Base-by-base conservation (phyloP, 1,140 invertebrate genomes). In the Campoletis sonorensis region DNA sequence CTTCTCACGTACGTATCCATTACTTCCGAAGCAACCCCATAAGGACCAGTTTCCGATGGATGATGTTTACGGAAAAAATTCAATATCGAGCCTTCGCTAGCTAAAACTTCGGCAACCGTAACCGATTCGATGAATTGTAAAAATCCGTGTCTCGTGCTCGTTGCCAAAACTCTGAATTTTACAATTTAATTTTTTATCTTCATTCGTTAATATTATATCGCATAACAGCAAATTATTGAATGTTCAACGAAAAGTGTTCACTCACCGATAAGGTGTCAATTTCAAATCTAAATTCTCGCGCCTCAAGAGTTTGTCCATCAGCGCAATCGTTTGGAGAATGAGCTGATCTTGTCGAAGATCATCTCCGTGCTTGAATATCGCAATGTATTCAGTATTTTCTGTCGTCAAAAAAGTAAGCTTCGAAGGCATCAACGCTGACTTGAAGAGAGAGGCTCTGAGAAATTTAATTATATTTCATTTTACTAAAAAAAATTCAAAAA, bases 261-360 rank as follows among this genome's bases (percentile, higher is more conserved):
- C 68, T 80, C 85, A 95, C 91, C 97, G 95, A 87, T 99, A 99
- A 0, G 98, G 98, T 0, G 98, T 99, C 80, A 99, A 88, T 89
- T 98, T 98, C 45, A 99, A 93, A 93, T 99, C 98, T 45, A 99
- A 92, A 92, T 99, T 99, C 92, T 99, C 98, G 84, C 96, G 94
- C 64, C 97, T 93, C 45, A 99, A 92, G 26, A 99, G 91, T 92
- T 98, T 97, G 92, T 99, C 99, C 98, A 99, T 99, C 5, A 99
- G 92, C 0, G 98, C 98, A 80, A 99, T 99, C 92, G 99, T 99
- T 92, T 98, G 97, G 75, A 99, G 91, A 83, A 99, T 98, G 0
- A 99, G 93, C 91, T 99, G 99, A 93, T 99, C 99, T 92, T 99
- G 99, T 30, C 98, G 91, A n/a, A 99, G 91, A 92, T 99, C 99